Evolutionary conservation across 2,888 invertebrate species (phyloP), one percentile per base, ranked within the genome.

Genomic region (Drosophila incognita): DNA sequence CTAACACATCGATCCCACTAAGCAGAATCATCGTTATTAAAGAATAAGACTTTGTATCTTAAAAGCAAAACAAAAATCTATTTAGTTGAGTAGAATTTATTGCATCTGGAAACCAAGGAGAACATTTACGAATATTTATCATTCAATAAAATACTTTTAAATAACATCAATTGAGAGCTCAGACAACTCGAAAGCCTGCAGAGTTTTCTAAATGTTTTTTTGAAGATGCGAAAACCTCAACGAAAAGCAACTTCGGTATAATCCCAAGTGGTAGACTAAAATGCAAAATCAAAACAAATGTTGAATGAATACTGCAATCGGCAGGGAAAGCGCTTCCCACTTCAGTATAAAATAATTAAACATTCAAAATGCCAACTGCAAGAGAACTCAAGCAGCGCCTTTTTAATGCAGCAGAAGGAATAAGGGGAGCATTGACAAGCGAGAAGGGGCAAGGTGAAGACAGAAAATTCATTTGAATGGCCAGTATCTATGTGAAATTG

Each of bases 401-500:
- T 62, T 62, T 58, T 27, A 64, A 49, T 49, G 21, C 18, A 24
- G 58, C 4, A 27, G 33, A 13, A 2, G 15, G 21, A 15, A 49
- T 38, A 4, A 2, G 6, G 6, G 0, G 18, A 54, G 8, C 31
- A 24, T 10, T 54, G 38, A 27, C 10, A 15, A 56, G n/a, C 27
- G 27, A 27, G 27, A 69, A 42, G 11, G 31, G 3, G 33, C 18
- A 29, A 56, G n/a, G 5, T 38, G 61, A 31, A 31, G 51, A 27
- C 49, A 18, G 31, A 8, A 48, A 58, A 61, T 42, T 53, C 40
- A 76, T 67, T 77, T 57, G 51, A 57, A 51, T 49, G 48, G 31
- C 31, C 51, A 51, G 38, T 56, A 77, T 56, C 64, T 59, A 27
- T 59, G 54, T 69, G 58, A 52, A 42, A 62, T 62, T 53, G 57